A percentile compares a stretch with the other conserved stretches of the same genome.
Evolutionary conservation across 2,797 vertebrate genomes (phyloP).

Genomic region (Rhinogobio ventralis): DNA sequence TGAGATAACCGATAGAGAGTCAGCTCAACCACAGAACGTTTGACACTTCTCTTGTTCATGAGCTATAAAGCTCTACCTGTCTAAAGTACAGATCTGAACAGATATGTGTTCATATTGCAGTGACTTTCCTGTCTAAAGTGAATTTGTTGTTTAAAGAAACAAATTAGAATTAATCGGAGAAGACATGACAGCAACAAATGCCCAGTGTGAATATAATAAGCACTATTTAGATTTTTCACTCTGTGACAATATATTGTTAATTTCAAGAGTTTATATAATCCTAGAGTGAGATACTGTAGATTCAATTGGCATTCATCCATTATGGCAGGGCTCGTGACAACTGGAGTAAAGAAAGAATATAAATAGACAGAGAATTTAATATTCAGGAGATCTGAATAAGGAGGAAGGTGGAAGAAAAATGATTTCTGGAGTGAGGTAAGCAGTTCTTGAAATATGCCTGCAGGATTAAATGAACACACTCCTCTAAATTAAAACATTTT

Average conservation of each 20-base stretch:
- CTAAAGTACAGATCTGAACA: neutral
- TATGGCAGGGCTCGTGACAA: neutral
- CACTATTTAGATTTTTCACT: neutral
- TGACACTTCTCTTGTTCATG: slow-evolving; percentile 5
- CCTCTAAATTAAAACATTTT: slow-evolving; percentile 9
- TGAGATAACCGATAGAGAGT: slow-evolving; percentile 18
- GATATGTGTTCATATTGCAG: no score
- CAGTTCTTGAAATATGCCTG: neutral
- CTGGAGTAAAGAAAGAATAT: neutral
- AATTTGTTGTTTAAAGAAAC: slow-evolving; percentile 1
- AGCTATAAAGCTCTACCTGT: neutral
- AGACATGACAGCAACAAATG: neutral
- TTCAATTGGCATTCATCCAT: neutral
- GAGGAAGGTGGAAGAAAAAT: neutral
- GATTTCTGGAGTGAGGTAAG: neutral
- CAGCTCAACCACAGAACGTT: neutral
- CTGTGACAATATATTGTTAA: neutral
- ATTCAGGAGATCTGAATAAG: neutral
- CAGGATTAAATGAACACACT: neutral
- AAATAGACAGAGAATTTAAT: neutral
- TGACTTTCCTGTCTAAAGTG: neutral
- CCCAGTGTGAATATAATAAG: neutral
- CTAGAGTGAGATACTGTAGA: neutral
- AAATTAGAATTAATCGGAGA: neutral
- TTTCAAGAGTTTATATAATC: neutral